Evolutionary conservation across 2,888 invertebrate species (phyloP).

Genomic region (Drosophila barbarae): DNA sequence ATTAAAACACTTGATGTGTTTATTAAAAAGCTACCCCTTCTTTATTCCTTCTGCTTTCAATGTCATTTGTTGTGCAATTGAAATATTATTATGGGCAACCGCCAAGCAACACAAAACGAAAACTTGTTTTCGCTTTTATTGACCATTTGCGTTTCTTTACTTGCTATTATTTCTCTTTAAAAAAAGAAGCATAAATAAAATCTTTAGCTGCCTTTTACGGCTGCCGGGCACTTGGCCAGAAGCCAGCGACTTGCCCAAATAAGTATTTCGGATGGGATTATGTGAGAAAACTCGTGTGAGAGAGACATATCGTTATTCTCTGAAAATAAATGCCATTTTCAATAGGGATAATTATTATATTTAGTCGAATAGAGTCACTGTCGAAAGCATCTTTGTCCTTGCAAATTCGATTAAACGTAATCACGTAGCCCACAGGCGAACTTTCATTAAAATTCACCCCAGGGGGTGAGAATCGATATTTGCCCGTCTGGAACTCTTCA

Average conservation of each 20-base stretch:
- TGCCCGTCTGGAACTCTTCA: slow-evolving; percentile 18
- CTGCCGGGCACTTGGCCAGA: slow-evolving; percentile 52
- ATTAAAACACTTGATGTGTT: slow-evolving; percentile 37
- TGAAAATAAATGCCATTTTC: background rate
- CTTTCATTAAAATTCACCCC: slow-evolving; percentile 11
- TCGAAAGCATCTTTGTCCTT: background rate
- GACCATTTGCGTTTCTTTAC: slow-evolving; percentile 66
- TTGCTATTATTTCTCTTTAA: slow-evolving; percentile 49
- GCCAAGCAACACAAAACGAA: slow-evolving; percentile 36
- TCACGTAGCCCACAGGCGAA: background rate
- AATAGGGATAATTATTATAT: background rate
- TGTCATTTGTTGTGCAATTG: slow-evolving; percentile 67
- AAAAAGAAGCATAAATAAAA: slow-evolving; percentile 36
- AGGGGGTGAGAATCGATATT: slow-evolving; percentile 3
- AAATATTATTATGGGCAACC: slow-evolving; percentile 54
- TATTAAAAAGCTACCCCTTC: slow-evolving; percentile 10
- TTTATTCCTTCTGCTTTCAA: slow-evolving; percentile 50
- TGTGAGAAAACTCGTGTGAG: slow-evolving; percentile 37
- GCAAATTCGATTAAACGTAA: slow-evolving; percentile 6
- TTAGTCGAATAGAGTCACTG: background rate
- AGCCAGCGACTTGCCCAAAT: slow-evolving; percentile 51
- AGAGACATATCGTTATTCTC: slow-evolving; percentile 4
- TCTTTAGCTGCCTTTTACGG: slow-evolving; percentile 58
- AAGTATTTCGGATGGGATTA: slow-evolving; percentile 32
- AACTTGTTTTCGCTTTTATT: slow-evolving; percentile 75